Base-by-base conservation (phyloP, 2,113 vertebrate genomes). In the Alaudala cheleensis region DNA sequence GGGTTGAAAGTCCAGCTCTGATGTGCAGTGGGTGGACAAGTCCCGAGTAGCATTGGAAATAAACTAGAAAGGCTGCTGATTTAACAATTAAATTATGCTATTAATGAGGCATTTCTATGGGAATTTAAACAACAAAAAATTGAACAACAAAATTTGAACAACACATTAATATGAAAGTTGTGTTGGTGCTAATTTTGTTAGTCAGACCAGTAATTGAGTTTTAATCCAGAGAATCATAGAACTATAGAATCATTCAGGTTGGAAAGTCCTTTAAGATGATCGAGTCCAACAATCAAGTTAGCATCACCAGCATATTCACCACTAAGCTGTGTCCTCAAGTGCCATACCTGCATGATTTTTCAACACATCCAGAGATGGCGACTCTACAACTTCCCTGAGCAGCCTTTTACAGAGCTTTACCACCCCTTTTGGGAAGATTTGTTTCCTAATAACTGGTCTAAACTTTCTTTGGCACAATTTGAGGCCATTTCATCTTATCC, bases 1-100 rank as follows among this genome's bases (percentile, higher is more conserved):
- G 4, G 13, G 6, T 4, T 56, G 20, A 12, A 78, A 15, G 5
- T 39, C 33, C 24, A 78, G 14, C 1, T 65, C 8, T 8, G 0
- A 9, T 37, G 3, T 69, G 6, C 9, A 64, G 7, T 37, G 24
- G 21, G 17, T 64, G 29, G 54, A 58, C 5, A 78, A 65, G 18
- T 29, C 18, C 34, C 29, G 34, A 71, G 14, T 6, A 53, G 37
- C 4, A n/a, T 0, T 26, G 20, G 9, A 54, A 67, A 83, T 45
- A 64, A 77, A 73, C 2, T 61, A 51, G 11, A 31, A 64, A 51
- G 3, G 18, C 8, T 65, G 26, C 2, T 61, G 69, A 58, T 45
- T 12, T 22, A 80, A 3, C 3, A 42, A 21, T 15, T 21, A 56
- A 47, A 51, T 9, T 49, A 3, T n/a, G 33, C 34, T 60, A 76